Base-by-base conservation (phyloP, 2,113 vertebrate species). In the Oncorhynchus mykiss region DNA sequence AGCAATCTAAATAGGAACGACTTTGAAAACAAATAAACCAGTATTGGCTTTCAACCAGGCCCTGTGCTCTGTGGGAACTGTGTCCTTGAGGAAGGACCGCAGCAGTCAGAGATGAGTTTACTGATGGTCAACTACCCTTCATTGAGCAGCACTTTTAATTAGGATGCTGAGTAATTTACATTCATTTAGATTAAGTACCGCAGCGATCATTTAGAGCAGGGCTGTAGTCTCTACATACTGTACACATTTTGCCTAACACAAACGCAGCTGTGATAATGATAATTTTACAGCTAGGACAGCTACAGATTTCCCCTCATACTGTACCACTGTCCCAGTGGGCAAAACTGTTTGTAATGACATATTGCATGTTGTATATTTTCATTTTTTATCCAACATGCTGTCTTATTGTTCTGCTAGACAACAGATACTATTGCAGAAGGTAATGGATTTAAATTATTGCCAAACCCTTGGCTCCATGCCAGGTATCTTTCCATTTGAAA, bases 41-140 rank as follows among this genome's bases (percentile, higher is more conserved):
- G 20, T 57, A 9, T 71, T 57, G 71, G 54, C 72, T 69, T 11
- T 2, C 67, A 24, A 49, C 8, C 20, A 45, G 68, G 16, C 20
- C 51, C 24, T 4, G 24, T 66, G 24, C 64, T 66, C 11, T 29
- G 29, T 31, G 66, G 39, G 20, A 49, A 76, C 24, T 29, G 12
- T 71, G 72, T 51, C 49, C 71, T 64, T 78, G 75, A 75, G 57
- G 49, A 24, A 51, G 69, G 67, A 70, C 48, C 66, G 54, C 60
- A 70, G 64, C 34, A 60, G 6, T 65, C 62, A 20, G 60, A 66
- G 73, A 62, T 24, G 49, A 34, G 27, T 48, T 27, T 64, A 78
- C 24, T 74, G 49, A 67, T 70, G 71, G 71, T 72, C 54, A 79
- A 57, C 71, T 70, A 49, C 31, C 64, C 70, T 72, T 73, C 54